phyloP scores from a whole-genome alignment of 1,140 invertebrate genomes.

The Lanistes nyassanus region DNA sequence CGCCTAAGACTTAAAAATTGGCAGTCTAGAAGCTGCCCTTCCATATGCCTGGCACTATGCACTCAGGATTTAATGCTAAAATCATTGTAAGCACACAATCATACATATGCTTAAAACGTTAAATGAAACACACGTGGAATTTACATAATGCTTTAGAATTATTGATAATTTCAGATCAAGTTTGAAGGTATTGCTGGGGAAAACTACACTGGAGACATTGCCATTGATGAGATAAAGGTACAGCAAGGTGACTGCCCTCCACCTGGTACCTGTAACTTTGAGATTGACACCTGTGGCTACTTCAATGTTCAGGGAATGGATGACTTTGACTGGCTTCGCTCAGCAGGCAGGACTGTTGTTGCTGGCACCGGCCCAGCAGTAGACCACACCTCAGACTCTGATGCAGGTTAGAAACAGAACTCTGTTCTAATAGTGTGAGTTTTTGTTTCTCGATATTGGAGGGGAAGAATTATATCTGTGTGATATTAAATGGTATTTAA shows the following conservation, averaged over 20 bases:
- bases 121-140: too few relatives aligned
- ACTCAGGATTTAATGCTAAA: too few relatives aligned
- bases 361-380: slow-evolving; percentile 50
- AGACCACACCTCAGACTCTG: slow-evolving; percentile 60
- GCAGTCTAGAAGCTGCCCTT: too few relatives aligned
- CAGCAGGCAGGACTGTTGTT: slow-evolving; percentile 51
- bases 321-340: slow-evolving; percentile 60
- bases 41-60: too few relatives aligned
- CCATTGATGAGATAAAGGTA: slow-evolving; percentile 60
- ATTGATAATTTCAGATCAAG: slow-evolving; percentile 41
- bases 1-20: too few relatives aligned
- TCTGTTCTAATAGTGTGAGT: too few relatives aligned
- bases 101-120: too few relatives aligned
- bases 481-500: too few relatives aligned
- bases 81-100: too few relatives aligned
- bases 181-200: slow-evolving; percentile 58
- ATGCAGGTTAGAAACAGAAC: slow-evolving; percentile 37
- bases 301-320: slow-evolving; percentile 42
- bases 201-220: slow-evolving; percentile 59
- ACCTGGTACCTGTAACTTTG: slow-evolving; percentile 60
- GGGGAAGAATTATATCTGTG: too few relatives aligned
- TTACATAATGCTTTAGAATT: too few relatives aligned
- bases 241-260: slow-evolving; percentile 43
- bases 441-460: too few relatives aligned
- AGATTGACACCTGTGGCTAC: slow-evolving; percentile 59